These are phyloP conservation scores for Cetonia aurata DNA, from an alignment of 2,888 invertebrate species.

Conservation along the genomic window DNA sequence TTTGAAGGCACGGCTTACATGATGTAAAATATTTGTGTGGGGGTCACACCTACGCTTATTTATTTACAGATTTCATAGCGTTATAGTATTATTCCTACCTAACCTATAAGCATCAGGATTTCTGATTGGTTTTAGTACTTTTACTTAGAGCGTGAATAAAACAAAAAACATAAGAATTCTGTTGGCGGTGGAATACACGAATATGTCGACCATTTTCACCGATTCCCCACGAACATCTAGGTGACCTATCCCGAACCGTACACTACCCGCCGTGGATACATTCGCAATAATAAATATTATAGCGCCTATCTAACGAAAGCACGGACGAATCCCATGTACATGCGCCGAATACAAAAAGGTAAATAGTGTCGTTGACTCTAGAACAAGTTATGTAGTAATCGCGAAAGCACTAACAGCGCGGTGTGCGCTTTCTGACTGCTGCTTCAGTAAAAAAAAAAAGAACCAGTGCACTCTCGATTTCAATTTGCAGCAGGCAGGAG, in stretches of 20 bases:
- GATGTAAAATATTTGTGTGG: no score
- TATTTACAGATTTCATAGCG: no score
- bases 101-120: no score
- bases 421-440: background rate
- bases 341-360: conserved; percentile 39
- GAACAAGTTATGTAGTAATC: conserved; percentile 57
- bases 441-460: conserved; percentile 49
- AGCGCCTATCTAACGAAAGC: background rate
- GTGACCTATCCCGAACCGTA: background rate
- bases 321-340: conserved; percentile 20
- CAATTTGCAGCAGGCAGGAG: conserved; percentile 61
- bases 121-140: no score
- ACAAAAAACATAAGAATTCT: no score
- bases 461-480: conserved; percentile 64
- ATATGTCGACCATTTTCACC: no score
- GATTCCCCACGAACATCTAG: no score
- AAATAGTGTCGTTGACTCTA: conserved; percentile 58
- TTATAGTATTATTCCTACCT: no score
- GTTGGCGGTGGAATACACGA: no score
- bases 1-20: no score
- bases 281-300: background rate
- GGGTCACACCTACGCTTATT: no score
- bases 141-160: no score
- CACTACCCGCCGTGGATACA: background rate
- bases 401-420: conserved; percentile 55